Evolutionary conservation across 2,888 invertebrate genomes (phyloP), one percentile per base, ranked within the genome.

Genomic region (Drosophila tripunctata): DNA sequence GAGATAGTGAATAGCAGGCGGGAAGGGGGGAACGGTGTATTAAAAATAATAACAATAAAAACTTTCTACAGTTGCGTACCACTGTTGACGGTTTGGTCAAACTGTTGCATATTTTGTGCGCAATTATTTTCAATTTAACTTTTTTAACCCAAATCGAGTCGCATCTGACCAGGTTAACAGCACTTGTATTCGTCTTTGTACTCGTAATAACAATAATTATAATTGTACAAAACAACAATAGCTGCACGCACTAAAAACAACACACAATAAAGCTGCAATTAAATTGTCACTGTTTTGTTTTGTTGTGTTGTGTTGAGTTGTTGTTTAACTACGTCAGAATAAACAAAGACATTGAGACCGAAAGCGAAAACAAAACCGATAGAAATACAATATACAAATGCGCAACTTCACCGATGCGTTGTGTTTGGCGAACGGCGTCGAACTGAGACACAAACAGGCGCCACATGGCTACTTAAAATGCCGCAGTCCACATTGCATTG

Each of bases 41-140:
- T 65, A 43, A 57, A 57, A 65, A 70, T 79, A 84, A 74, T 66
- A 66, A 87, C 55, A 77, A 87, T 69, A 75, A 75, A 81, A 81
- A 81, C 81, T 81, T 81, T 81, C 81, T 81, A 81, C 69, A 67
- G 70, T 85, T 87, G 84, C 67, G 58, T 72, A 50, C 17, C 33
- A 58, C 36, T 54, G 45, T 24, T 31, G 75, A 56, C 12, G 57
- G 35, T 57, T 67, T 57, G 41, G 61, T 35, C 63, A 64, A 44
- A 52, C 35, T 48, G 55, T 64, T 73, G 68, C 52, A 72, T 77
- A 83, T 65, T 65, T 71, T 41, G 43, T 61, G 43, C 19, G 81
- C 38, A 80, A 87, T 87, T 84, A 81, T 87, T 69, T 64, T 56
- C 43, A 62, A 54, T 77, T 73, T 76, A 45, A 55, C 48, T 44